These are phyloP conservation scores for Brachyptera risi DNA, from an alignment of 2,888 invertebrate genomes.

Conservation along the genomic window DNA sequence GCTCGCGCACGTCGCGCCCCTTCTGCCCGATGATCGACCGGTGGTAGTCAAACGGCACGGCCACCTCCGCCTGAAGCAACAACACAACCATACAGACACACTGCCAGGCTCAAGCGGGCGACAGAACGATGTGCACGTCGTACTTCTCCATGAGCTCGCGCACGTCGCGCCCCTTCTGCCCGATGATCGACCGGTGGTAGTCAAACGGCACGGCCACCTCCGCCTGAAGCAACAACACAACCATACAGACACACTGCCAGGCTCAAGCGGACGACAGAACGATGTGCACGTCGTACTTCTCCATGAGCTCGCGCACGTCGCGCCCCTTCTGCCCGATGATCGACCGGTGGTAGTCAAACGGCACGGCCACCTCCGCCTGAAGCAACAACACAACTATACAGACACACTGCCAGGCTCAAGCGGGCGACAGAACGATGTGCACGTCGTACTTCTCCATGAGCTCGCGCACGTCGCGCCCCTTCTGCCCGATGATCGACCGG, in stretches of 20 bases:
- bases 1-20: constrained; percentile 77
- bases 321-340: constrained; percentile 91
- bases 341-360: constrained; percentile 87
- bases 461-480: constrained; percentile 79
- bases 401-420: too few relatives aligned
- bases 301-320: constrained; percentile 84
- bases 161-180: constrained; percentile 85
- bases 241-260: too few relatives aligned
- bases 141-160: constrained; percentile 80
- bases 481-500: constrained; percentile 89
- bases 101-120: too few relatives aligned
- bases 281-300: constrained; percentile 87
- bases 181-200: constrained; percentile 90
- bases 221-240: too few relatives aligned
- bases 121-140: constrained; percentile 88
- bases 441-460: constrained; percentile 89
- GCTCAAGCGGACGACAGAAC: constrained; percentile 80
- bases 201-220: constrained; percentile 83
- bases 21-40: constrained; percentile 91
- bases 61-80: constrained; percentile 53
- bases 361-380: constrained; percentile 63
- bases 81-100: too few relatives aligned
- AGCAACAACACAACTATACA: too few relatives aligned
- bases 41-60: constrained; percentile 90
- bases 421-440: too few relatives aligned